These are phyloP conservation scores for Oscheius sp. DNA, from an alignment of 2,888 invertebrate genomes.

Conservation along the genomic window DNA sequence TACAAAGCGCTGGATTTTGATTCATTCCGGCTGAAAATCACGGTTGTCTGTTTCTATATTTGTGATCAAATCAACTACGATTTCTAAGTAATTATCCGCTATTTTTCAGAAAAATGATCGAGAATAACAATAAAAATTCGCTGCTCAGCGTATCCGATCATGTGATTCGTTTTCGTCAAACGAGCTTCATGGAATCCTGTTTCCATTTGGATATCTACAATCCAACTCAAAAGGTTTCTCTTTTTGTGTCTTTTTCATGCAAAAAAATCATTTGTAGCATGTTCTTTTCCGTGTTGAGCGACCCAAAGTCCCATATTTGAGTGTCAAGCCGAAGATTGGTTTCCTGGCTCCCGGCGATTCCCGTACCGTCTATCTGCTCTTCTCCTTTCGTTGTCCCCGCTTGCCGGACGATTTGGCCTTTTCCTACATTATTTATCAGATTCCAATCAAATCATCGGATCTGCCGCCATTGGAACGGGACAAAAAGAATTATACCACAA, in stretches of 20 bases:
- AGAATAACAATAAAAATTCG: neutral
- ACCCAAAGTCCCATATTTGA: constrained; percentile 5
- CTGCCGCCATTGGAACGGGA: neutral
- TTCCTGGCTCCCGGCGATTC: neutral
- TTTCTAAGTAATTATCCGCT: too few species aligned
- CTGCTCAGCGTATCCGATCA: constrained; percentile 1
- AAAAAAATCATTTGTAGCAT: neutral
- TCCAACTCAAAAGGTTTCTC: neutral
- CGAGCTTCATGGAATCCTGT: neutral
- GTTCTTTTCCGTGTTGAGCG: constrained; percentile 10
- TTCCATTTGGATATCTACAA: constrained; percentile 16
- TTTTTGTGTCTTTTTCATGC: neutral
- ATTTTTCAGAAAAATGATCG: neutral
- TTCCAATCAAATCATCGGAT: neutral
- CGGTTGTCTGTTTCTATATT: too few species aligned
- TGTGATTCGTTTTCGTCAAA: constrained; percentile 13
- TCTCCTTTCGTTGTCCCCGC: constrained; percentile 12
- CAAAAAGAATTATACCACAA: constrained; percentile 13
- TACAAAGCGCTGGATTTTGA: too few species aligned
- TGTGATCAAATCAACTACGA: too few species aligned
- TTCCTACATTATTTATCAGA: constrained; percentile 7
- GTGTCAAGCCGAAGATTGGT: constrained; percentile 14
- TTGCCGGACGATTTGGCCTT: constrained; percentile 21
- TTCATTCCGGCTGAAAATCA: too few species aligned
- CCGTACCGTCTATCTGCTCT: constrained; percentile 6